Conservation (phyloP, 2,888 invertebrate species). For the Bibio marci region DNA sequence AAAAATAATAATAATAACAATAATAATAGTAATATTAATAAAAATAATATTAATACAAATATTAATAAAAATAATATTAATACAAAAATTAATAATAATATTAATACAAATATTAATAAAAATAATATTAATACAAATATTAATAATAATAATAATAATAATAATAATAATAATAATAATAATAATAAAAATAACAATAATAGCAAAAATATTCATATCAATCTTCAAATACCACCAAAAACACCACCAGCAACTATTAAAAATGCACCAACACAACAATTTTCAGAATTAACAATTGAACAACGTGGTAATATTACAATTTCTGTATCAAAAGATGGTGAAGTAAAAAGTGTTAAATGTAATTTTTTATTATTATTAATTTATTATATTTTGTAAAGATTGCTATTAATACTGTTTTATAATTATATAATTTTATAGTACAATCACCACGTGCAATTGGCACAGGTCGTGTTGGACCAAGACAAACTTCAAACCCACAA, state of each 20-base stretch:
- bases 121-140: background rate
- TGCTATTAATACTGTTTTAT: background rate
- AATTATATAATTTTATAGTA: conserved; percentile 16
- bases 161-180: too few relatives aligned
- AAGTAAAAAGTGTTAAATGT: conserved; percentile 15
- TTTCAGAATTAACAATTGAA: conserved; percentile 7
- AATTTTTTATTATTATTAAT: conserved; percentile 3
- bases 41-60: too few relatives aligned
- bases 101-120: too few relatives aligned
- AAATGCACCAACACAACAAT: background rate
- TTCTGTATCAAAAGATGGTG: conserved; percentile 12
- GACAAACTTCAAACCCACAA: conserved; percentile 16
- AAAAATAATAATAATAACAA: too few relatives aligned
- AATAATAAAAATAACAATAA: too few relatives aligned
- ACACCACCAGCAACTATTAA: background rate
- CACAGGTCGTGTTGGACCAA: conserved; percentile 28
- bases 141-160: too few relatives aligned
- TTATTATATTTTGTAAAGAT: too few relatives aligned
- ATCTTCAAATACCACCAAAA: too few relatives aligned
- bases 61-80: too few relatives aligned
- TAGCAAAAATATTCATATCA: too few relatives aligned
- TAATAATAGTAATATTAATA: too few relatives aligned
- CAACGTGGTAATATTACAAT: conserved; percentile 12
- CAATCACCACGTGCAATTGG: conserved; percentile 26
- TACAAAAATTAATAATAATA: too few relatives aligned